Conservation (phyloP, 2,797 vertebrate species). For the Nyctalus aviator region DNA sequence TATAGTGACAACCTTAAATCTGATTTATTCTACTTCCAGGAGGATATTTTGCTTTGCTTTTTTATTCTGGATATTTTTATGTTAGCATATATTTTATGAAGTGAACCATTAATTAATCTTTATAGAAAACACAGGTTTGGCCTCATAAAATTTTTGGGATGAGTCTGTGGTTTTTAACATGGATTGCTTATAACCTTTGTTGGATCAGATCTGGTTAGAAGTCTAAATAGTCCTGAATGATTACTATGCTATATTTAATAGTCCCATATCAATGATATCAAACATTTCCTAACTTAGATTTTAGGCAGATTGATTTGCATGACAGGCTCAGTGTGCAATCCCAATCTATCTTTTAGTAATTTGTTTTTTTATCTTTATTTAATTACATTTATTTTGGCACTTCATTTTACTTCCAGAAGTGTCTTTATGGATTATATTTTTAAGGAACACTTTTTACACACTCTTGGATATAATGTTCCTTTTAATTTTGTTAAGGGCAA, state of each 20-base stretch:
- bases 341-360: background rate
- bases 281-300: constrained; percentile 8
- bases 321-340: background rate
- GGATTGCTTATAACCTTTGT: background rate
- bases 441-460: background rate
- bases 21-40: background rate
- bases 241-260: background rate
- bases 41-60: background rate
- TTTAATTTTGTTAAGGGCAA: constrained; percentile 44
- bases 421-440: constrained; percentile 17
- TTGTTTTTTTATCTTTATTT: background rate
- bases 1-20: constrained; percentile 51
- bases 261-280: background rate
- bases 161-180: background rate
- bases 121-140: background rate
- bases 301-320: background rate
- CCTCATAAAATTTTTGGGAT: background rate
- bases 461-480: background rate
- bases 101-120: constrained; percentile 33
- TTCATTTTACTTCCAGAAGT: constrained; percentile 41
- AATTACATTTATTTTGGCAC: constrained; percentile 48
- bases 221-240: background rate
- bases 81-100: constrained; percentile 36
- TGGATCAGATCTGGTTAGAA: background rate
- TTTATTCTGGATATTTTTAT: background rate